Base-by-base conservation (phyloP, 2,797 vertebrate genomes). In the Oreortyx pictus region DNA sequence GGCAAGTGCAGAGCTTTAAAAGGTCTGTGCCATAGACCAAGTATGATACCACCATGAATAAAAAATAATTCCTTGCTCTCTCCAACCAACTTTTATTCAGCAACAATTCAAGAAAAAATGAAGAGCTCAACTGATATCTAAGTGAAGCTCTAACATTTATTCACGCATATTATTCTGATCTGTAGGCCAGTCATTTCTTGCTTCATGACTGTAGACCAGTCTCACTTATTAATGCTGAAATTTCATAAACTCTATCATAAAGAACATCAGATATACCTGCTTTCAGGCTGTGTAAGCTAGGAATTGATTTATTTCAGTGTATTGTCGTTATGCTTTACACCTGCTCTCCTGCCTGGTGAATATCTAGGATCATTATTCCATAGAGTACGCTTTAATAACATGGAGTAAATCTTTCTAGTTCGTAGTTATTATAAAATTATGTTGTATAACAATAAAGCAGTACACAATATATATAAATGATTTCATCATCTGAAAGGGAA, bases 361-460 rank as follows among this genome's bases (percentile, higher is more conserved):
- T 73, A 65, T 19, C 44, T 25, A 44, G 25, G 24, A 66, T 70
- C n/a, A 12, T 59, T 92, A 46, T 57, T 23, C 71, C 65, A 71
- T 4, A 66, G 70, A 96, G 14, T 35, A 7, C 3, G 49, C 88
- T 96, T 94, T 92, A 93, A 94, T 85, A 90, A 91, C 49, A 82
- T 60, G 43, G 4, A 23, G 47, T 22, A 41, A 88, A 89, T 57
- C 1, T 46, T 91, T 86, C 46, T 14, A 4, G 24, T 74, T 50
- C 41, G 94, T 41, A 78, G 43, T 82, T 94, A 92, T 81, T 94
- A 92, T 66, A 91, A 92, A 73, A 89, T 80, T 83, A n/a, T 64
- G 8, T 11, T 93, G 43, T 33, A 17, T 20, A 56, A 35, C 8
- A 81, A 74, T 46, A 81, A 81, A 81, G 41, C 49, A 57, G 39